A percentile compares a stretch with the other conserved stretches of the same genome.
phyloP scores from a whole-genome alignment of 1,140 invertebrate species.

The Diachasmimorpha longicaudata region DNA sequence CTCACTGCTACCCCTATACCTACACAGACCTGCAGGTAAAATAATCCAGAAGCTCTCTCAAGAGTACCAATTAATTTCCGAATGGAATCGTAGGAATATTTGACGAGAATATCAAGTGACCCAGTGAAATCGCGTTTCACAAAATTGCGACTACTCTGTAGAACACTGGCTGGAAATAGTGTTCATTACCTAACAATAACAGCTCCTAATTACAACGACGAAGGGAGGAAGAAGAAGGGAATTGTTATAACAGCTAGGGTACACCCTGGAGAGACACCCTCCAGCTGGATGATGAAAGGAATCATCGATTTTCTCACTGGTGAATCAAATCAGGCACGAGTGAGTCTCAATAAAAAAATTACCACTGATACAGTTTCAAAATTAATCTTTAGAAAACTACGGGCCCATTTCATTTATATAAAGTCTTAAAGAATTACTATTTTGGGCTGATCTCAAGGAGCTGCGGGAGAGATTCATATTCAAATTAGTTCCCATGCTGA shows the following conservation, averaged over 20 bases:
- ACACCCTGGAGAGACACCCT: slow-evolving; percentile 94
- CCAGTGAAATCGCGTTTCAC: slow-evolving; percentile 81
- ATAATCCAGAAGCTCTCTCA: background rate
- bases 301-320: slow-evolving; percentile 90
- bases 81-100: slow-evolving; percentile 66
- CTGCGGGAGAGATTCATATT: slow-evolving; percentile 94
- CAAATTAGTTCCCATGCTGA: slow-evolving; percentile 94
- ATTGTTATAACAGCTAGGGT: slow-evolving; percentile 89
- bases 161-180: slow-evolving; percentile 87
- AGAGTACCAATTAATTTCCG: background rate
- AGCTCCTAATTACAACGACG: slow-evolving; percentile 69
- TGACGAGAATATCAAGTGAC: slow-evolving; percentile 74
- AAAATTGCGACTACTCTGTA: slow-evolving; percentile 80
- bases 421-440: too few relatives aligned
- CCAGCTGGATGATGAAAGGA: slow-evolving; percentile 97
- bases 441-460: slow-evolving; percentile 60
- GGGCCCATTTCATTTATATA: too few relatives aligned
- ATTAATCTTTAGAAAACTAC: too few relatives aligned
- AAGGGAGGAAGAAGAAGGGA: slow-evolving; percentile 72
- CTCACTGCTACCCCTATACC: slow-evolving; percentile 97
- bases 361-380: too few relatives aligned
- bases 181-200: slow-evolving; percentile 92
- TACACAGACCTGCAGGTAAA: slow-evolving; percentile 81
- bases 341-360: slow-evolving; percentile 32
- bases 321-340: slow-evolving; percentile 75